phyloP scores from a whole-genome alignment of 2,888 invertebrate species.

The Lapara coniferarum region DNA sequence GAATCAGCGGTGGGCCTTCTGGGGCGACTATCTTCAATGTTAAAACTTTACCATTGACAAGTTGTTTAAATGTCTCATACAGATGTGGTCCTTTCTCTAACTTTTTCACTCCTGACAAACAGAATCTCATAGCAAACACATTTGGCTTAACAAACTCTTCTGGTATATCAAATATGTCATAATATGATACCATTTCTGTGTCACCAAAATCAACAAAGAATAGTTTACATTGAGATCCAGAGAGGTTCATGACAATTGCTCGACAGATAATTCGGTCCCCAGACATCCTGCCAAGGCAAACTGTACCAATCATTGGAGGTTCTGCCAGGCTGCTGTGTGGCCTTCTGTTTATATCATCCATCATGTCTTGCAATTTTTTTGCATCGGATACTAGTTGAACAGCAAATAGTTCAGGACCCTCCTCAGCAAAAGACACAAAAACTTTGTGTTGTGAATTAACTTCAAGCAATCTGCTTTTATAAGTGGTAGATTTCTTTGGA shows the following conservation, averaged over 20 bases:
- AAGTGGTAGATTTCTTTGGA: slow-evolving; percentile 77
- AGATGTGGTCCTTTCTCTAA: slow-evolving; percentile 83
- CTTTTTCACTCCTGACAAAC: slow-evolving; percentile 88
- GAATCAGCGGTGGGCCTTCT: slow-evolving; percentile 88
- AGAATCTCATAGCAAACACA: slow-evolving; percentile 90
- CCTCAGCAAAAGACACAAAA: slow-evolving; percentile 89
- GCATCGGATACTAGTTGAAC: slow-evolving; percentile 87
- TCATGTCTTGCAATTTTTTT: slow-evolving; percentile 85
- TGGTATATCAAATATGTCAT: slow-evolving; percentile 90
- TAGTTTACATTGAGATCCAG: slow-evolving; percentile 88
- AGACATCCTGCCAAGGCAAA: slow-evolving; percentile 89
- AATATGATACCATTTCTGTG: slow-evolving; percentile 87
- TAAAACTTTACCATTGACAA: slow-evolving; percentile 86
- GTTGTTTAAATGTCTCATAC: slow-evolving; percentile 88
- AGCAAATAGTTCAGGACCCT: slow-evolving; percentile 91
- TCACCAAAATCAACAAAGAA: slow-evolving; percentile 93
- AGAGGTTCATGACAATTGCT: slow-evolving; percentile 89
- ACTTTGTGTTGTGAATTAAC: slow-evolving; percentile 85
- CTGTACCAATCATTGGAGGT: slow-evolving; percentile 89
- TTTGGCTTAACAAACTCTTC: slow-evolving; percentile 87
- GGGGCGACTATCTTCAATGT: slow-evolving; percentile 86
- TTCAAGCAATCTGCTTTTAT: slow-evolving; percentile 78
- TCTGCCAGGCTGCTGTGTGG: slow-evolving; percentile 85
- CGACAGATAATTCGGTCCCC: slow-evolving; percentile 88
- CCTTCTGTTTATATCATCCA: slow-evolving; percentile 88